These are phyloP conservation scores for Plemyria rubiginata DNA, from an alignment of 2,888 invertebrate genomes.

Conservation along the genomic window DNA sequence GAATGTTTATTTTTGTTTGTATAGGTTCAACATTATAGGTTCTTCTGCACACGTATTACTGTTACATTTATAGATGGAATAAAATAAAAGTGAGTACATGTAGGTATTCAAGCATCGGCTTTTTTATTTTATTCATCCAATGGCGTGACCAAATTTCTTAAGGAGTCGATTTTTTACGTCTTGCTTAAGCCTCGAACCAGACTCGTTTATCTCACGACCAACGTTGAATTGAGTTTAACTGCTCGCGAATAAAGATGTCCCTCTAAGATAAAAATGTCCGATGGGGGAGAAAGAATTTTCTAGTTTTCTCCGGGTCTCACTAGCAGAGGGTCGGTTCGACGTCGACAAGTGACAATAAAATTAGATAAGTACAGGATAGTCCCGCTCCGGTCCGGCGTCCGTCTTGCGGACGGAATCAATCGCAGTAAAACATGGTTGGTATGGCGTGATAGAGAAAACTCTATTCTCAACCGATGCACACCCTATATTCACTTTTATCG, in stretches of 20 bases:
- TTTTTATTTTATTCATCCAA: constrained; percentile 37
- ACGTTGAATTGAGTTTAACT: constrained; percentile 79
- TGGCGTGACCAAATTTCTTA: constrained; percentile 48
- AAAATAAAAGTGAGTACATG: constrained; percentile 36
- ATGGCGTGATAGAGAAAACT: constrained; percentile 50
- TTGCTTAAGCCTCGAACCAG: constrained; percentile 51
- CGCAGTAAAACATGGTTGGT: constrained; percentile 80
- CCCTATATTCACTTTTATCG: constrained; percentile 53
- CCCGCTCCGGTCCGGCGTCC: constrained; percentile 66
- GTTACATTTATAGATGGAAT: constrained; percentile 25
- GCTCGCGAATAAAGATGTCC: constrained; percentile 78
- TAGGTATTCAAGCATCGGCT: constrained; percentile 28
- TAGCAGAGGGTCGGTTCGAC: constrained; percentile 68
- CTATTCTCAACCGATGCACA: constrained; percentile 34
- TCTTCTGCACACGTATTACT: not conserved
- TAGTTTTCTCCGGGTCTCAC: constrained; percentile 61
- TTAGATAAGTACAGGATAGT: constrained; percentile 83
- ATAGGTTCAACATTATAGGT: too few species aligned
- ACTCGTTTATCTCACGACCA: constrained; percentile 65
- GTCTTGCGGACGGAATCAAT: constrained; percentile 80
- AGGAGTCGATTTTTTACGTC: constrained; percentile 55
- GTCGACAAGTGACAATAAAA: constrained; percentile 81
- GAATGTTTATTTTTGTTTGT: too few species aligned
- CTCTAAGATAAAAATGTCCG: constrained; percentile 73
- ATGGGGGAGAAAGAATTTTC: constrained; percentile 69